Evolutionary conservation across 2,888 invertebrate genomes (phyloP).

Genomic region (Xanthorhoe designata): DNA sequence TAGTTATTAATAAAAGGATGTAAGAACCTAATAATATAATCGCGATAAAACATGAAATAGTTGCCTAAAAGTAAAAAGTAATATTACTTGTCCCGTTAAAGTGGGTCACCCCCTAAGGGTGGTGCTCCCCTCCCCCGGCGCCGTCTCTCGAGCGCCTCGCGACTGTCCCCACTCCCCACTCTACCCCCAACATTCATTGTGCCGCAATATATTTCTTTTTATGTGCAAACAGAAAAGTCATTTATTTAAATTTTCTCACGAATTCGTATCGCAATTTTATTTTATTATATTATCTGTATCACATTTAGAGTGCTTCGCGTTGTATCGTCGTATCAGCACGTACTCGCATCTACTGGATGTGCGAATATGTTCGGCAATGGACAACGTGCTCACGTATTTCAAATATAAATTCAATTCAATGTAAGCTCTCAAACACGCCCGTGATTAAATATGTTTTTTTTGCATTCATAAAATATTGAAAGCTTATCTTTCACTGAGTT

Average conservation of each 20-base stretch:
- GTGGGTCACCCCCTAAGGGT: conserved; percentile 81
- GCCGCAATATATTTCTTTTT: conserved; percentile 86
- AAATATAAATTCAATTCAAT: conserved; percentile 41
- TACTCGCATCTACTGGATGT: conserved; percentile 36
- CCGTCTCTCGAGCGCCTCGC: conserved; percentile 74
- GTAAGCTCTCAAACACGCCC: conserved; percentile 46
- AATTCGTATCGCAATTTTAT: conserved; percentile 85
- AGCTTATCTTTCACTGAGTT: conserved; percentile 30
- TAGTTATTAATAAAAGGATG: background rate
- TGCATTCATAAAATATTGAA: conserved; percentile 35
- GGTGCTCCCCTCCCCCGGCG: conserved; percentile 52
- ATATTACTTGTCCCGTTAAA: conserved; percentile 86
- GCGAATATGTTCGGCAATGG: conserved; percentile 47
- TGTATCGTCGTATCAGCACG: conserved; percentile 60
- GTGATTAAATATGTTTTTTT: conserved; percentile 47
- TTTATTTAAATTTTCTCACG: conserved; percentile 86
- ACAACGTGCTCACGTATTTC: conserved; percentile 40
- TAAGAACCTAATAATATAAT: conserved; percentile 59
- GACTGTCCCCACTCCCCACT: conserved; percentile 73
- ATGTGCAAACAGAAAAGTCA: conserved; percentile 86
- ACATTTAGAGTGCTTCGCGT: conserved; percentile 77
- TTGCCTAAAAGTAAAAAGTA: conserved; percentile 86
- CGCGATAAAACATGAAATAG: conserved; percentile 84
- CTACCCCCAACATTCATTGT: conserved; percentile 84
- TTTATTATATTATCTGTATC: conserved; percentile 85